Evolutionary conservation across 2,113 vertebrate species (phyloP), one percentile per base, ranked within the genome.

Genomic region (Gnathonemus echidnorhynchus): DNA sequence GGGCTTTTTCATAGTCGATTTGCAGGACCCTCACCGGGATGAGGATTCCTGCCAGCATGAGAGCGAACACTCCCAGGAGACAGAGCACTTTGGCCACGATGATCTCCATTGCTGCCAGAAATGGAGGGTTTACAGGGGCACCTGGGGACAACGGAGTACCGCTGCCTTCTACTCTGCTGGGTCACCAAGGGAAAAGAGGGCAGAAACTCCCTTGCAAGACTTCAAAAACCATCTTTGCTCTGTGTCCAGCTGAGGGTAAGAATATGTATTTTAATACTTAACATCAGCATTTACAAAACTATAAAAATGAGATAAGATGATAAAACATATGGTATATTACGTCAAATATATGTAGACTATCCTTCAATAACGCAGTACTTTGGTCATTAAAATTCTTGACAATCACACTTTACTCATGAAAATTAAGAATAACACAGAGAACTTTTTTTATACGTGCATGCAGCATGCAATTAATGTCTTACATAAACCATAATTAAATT

Each of bases 21-120:
- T 96, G 92, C 0, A 98, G 94, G 46, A 99, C 87, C 89, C 96
- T 95, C 66, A 99, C 97, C 0, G 98, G 98, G 1, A 98, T 92
- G 74, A 99, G 96, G 0, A 98, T 94, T 0, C 97, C 98, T 0
- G 95, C 94, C 93, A 99, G 95, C 97, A 98, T 96, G 84, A 98
- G 96, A 24, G 94, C 91, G 0, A 97, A 97, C 89, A 98, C 89
- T 0, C 95, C 97, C 91, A 97, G 90, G 94, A 98, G 93, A 87
- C 97, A 98, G 1, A 98, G 95, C 91, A 98, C 89, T 89, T 99
- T 99, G 91, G 95, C 94, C 77, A 96, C 92, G 89, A 98, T 66
- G 0, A 98, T 84, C 93, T 96, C 94, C 96, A 97, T 96, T 39
- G 50, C 56, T 93, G 91, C 89, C 17, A 45, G 31, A 7, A 80